A percentile compares a stretch with the other conserved stretches of the same genome.
Conservation (phyloP, 2,113 vertebrate genomes). For the Eurystomus gularis region DNA sequence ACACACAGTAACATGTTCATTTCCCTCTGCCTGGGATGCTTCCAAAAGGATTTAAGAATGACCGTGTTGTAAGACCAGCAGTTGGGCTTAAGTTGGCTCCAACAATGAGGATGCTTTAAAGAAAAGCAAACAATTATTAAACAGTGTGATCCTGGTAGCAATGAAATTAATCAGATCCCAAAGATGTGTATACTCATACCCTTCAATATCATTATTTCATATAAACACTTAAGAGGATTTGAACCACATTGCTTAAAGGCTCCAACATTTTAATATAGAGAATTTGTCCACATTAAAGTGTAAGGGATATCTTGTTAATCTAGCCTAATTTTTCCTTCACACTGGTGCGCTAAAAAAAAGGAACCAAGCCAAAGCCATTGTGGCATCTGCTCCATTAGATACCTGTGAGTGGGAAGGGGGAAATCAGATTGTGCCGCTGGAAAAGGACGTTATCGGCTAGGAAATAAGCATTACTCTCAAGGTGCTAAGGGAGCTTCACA, state of each 20-base stretch:
- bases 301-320: background rate
- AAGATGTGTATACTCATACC: background rate
- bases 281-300: background rate
- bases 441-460: slow-evolving; percentile 40
- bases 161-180: background rate
- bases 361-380: background rate
- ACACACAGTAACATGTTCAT: background rate
- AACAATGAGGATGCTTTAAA: background rate
- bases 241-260: background rate
- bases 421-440: slow-evolving; percentile 11
- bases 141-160: background rate
- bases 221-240: background rate
- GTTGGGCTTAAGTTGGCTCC: background rate
- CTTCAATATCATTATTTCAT: background rate
- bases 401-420: background rate
- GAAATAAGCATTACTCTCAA: background rate
- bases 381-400: background rate
- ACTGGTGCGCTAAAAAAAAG: background rate
- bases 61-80: background rate
- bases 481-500: background rate
- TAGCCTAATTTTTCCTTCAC: background rate
- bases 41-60: background rate
- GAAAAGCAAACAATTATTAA: background rate
- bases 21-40: background rate
- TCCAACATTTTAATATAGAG: background rate